Conservation (phyloP, 2,113 vertebrate species). For the Mirza zaza region DNA sequence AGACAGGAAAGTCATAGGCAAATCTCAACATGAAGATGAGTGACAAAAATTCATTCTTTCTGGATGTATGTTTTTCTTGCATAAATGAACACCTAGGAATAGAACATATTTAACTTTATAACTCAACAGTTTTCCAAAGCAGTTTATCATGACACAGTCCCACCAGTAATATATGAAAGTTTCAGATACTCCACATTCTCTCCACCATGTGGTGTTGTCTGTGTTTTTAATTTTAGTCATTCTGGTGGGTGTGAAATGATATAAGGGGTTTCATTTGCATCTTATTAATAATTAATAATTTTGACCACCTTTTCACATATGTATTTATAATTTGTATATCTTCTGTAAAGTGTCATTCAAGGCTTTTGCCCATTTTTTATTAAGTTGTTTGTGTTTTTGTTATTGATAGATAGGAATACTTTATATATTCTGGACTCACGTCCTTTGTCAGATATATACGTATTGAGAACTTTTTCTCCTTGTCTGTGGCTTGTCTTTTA, state of each 20-base stretch:
- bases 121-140: neutral
- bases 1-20: too few relatives aligned
- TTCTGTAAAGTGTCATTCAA: neutral
- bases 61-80: neutral
- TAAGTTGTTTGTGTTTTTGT: neutral
- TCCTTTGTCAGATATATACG: neutral
- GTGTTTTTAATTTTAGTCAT: slow-evolving; percentile 30
- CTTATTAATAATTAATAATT: slow-evolving; percentile 33
- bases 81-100: neutral
- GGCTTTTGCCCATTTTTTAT: neutral
- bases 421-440: neutral
- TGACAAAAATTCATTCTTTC: neutral
- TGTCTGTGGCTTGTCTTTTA: neutral
- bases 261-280: slow-evolving; percentile 33
- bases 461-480: neutral
- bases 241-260: slow-evolving; percentile 11
- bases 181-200: neutral
- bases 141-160: slow-evolving; percentile 26
- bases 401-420: neutral
- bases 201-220: neutral
- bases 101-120: slow-evolving; percentile 36
- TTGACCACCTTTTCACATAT: neutral
- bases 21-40: too few relatives aligned
- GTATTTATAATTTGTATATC: neutral
- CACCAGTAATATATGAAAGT: neutral